Evolutionary conservation across 2,113 vertebrate genomes (phyloP).

Genomic region (Dolichotis patagonum): DNA sequence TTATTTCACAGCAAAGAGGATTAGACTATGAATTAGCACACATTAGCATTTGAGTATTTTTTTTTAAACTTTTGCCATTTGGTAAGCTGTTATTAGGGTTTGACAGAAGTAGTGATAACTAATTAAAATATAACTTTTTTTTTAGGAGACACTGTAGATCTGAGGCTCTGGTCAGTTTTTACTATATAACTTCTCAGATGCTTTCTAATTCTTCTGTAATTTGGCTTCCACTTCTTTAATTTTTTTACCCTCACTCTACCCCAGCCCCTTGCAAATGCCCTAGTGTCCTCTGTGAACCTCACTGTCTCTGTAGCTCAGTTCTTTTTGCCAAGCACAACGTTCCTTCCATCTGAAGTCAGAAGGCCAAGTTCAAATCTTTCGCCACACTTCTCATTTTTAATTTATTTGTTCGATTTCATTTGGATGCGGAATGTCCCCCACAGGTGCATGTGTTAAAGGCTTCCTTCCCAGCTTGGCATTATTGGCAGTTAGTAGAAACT

Average conservation of each 20-base stretch:
- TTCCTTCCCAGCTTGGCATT: neutral
- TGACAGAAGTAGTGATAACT: neutral
- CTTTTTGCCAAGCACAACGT: neutral
- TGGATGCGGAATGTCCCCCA: neutral
- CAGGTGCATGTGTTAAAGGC: neutral
- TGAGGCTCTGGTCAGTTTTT: neutral
- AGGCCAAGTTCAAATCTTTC: neutral
- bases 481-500: neutral
- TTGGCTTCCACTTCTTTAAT: neutral
- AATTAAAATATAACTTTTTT: conserved; percentile 6
- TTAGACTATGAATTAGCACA: neutral
- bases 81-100: neutral
- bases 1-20: neutral
- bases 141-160: neutral
- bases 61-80: neutral
- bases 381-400: conserved; percentile 11
- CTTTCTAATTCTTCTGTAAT: neutral
- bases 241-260: neutral
- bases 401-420: neutral
- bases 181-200: neutral
- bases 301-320: neutral
- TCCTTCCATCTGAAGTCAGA: neutral
- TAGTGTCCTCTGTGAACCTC: neutral
- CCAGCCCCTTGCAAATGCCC: neutral
- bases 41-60: neutral